Evolutionary conservation across 2,797 vertebrate species (phyloP).

Genomic region (Setipinna tenuifilis): DNA sequence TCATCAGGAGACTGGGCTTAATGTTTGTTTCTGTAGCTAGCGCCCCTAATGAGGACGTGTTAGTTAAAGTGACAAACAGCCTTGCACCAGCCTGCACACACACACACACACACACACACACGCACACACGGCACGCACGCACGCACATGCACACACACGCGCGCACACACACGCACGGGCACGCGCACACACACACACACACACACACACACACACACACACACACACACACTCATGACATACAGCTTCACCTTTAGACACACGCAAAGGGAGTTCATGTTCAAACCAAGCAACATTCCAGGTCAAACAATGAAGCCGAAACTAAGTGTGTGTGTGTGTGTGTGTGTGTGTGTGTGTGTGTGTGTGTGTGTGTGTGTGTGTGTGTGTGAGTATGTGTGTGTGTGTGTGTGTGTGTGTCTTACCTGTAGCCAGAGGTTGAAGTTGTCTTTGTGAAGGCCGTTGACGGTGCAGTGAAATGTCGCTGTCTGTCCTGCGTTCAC

Average conservation of each 20-base stretch:
- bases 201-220: conserved; percentile 11
- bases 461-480: conserved; percentile 92
- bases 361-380: conserved; percentile 16
- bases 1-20: background rate
- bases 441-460: conserved; percentile 82
- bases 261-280: no score
- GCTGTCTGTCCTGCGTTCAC: conserved; percentile 94
- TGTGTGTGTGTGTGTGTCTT: conserved; percentile 30
- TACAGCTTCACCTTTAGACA: background rate
- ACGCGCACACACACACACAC: background rate
- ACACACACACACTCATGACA: conserved; percentile 17
- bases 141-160: background rate
- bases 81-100: background rate
- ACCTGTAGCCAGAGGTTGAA: conserved; percentile 96
- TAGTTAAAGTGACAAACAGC: conserved; percentile 11
- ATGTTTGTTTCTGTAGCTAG: background rate
- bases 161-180: background rate
- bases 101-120: background rate
- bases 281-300: no score
- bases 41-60: conserved; percentile 9
- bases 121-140: background rate
- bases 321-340: background rate
- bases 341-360: conserved; percentile 23
- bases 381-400: conserved; percentile 19
- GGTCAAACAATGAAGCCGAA: no score